Base-by-base conservation (phyloP, 2,888 invertebrate species). In the Nomada hirtipes region DNA sequence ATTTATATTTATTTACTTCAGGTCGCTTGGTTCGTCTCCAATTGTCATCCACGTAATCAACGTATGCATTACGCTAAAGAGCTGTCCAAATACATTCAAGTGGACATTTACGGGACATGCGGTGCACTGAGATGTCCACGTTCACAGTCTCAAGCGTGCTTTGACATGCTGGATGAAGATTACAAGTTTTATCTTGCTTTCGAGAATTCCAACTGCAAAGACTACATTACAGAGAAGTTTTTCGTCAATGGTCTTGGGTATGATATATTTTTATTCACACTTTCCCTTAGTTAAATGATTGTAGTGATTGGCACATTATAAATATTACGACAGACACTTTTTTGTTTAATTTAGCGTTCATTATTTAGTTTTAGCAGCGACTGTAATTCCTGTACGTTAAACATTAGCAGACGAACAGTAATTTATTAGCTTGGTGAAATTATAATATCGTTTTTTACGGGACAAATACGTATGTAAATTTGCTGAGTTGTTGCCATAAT, bases 11-110 rank as follows among this genome's bases (percentile, higher is more conserved):
- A 23, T 1, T 57, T 26, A n/a, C 26, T 83, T n/a, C 91, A 96
- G 96, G 97, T 99, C 9, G 99, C 99, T 72, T 99, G 99, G 99
- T 99, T 99, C 94, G 99, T 99, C 73, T 99, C 99, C 53, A 99
- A 99, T 94, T 99, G 99, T 93, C 98, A 97, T 84, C 98, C 99
- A 4, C 96, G 98, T 73, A 99, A 99, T 94, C 97, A 97, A 3
- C 96, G 99, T 15, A 95, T 98, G 80, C 97, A 97, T 88, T 99
- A 97, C 94, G 99, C 98, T 13, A 96, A 96, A 87, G 97, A 97
- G 93, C 95, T 99, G 74, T 95, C 96, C 84, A 98, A 98, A 93
- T 95, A 97, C 94, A 98, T 99, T 88, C 95, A 96, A 84, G 98
- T 98, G 80, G 98, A 98, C 93, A 98, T 98, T 88, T 98, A 97